Evolutionary conservation across 1,140 invertebrate species (phyloP), one percentile per base, ranked within the genome.

Genomic region (Homalodisca vitripennis): DNA sequence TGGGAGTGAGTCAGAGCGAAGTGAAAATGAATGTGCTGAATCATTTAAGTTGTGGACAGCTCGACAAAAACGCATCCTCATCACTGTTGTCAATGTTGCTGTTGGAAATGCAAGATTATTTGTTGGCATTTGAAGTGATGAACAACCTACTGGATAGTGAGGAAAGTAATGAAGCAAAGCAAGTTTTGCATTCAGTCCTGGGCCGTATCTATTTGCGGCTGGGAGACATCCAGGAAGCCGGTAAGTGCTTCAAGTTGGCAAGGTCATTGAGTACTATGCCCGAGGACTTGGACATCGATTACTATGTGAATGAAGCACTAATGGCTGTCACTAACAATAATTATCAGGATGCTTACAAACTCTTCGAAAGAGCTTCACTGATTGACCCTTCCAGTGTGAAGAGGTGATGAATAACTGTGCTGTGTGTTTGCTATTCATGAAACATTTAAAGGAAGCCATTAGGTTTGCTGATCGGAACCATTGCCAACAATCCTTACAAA

Each of bases 371-470:
- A 74, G 94, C 93, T 0, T 84, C 89, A n/a, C 82, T 87, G 62
- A 79, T 93, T 62, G 91, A 96, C 75, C 88, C 92, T 0, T 86
- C 87, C 6, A 96, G 97, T 81, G 87, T 94, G 26, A 92, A 93
- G 87, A 82, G n/a, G n/a, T 93, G 22, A 82, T 92, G 0, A 98
- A 98, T 80, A 98, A 98, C 74, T 90, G 96, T 85, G 90, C 93
- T 1, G 93, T 97, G 0, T 97, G 95, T 78, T 84, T 94, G 1
- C 82, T 98, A 0, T 98, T 97, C 77, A 89, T 90, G 71, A 95
- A 95, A 0, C 87, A 90, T 73, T 79, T 98, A 3, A 92, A 92
- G 77, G 91, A 95, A 74, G 92, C 93, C 0, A 88, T 97, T 13
- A 84, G 86, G 2, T 82, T 95, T n/a, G 1, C 84, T 97, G 34